phyloP scores from a whole-genome alignment of 2,888 invertebrate species.

The Plagodis dolabraria region DNA sequence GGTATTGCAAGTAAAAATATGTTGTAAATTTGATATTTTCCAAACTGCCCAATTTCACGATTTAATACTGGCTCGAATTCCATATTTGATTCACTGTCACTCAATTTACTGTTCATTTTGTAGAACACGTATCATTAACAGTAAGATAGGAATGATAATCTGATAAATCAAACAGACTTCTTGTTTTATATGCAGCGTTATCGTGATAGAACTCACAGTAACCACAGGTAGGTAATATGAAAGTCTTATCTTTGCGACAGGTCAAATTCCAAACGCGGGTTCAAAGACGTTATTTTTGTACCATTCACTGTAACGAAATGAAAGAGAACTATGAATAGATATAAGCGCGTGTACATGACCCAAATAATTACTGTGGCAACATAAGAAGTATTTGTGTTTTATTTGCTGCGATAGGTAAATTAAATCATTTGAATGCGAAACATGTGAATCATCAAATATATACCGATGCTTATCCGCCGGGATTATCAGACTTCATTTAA shows the following conservation, averaged over 20 bases:
- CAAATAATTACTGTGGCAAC: not conserved
- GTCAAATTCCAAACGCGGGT: conserved; percentile 15
- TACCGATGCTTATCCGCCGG: conserved; percentile 8
- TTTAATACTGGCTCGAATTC: conserved; percentile 67
- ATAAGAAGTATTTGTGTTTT: too few relatives aligned
- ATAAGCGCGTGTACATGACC: not conserved
- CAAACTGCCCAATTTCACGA: conserved; percentile 67
- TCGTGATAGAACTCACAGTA: conserved; percentile 19
- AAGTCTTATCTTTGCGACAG: conserved; percentile 16
- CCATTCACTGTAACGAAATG: not conserved
- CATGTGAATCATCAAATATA: not conserved
- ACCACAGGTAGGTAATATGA: conserved; percentile 10
- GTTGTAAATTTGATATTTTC: conserved; percentile 67
- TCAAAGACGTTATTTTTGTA: not conserved
- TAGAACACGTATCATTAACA: conserved; percentile 20
- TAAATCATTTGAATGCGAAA: not conserved
- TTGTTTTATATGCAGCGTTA: conserved; percentile 46
- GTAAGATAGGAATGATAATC: conserved; percentile 34
- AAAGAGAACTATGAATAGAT: conserved; percentile 8
- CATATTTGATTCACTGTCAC: conserved; percentile 49
- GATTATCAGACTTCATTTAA: conserved; percentile 10
- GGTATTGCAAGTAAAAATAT: conserved; percentile 61
- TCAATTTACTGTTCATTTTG: conserved; percentile 43
- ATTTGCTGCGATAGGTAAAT: not conserved
- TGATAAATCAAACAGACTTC: conserved; percentile 38